Evolutionary conservation across 35 echinoderm and acorn worm genomes (phyloP), one percentile per base, ranked within the genome.

Genomic region (Acanthaster planci): DNA sequence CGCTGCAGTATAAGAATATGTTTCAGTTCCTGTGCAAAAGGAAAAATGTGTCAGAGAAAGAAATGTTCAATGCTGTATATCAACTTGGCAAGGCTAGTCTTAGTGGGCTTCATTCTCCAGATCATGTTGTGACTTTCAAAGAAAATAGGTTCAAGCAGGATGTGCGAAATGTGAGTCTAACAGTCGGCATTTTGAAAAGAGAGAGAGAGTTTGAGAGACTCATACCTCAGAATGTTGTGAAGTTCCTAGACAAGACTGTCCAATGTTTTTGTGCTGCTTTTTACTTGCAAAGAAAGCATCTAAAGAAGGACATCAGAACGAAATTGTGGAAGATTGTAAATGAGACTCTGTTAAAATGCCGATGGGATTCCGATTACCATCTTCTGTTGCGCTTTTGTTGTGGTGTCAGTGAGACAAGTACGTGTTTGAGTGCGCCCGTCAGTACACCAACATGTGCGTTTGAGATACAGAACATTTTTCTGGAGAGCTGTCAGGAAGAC

Each of bases 321-420:
- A 22, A 67, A 32, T 67, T 67, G 15, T 22, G 27, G 31, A 67
- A 8, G 21, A 32, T 67, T 22, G 15, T 67, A 9, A 32, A 67
- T 67, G 31, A 67, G 22, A 67, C 27, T 47, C 22, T 72, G 64
- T 31, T 2, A 72, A 23, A 72, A 2, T 0, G 64, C 30, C 3
- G 21, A 7, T 1, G 30, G 15, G 9, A 26, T 2, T 72, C 30
- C 10, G 64, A 72, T 19, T 72, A 72, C 23, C 5, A 27, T 35
- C 64, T n/a, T n/a, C n/a, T n/a, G n/a, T n/a, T 72, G 2, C 58
- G 37, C 31, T 72, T 72, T 72, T 35, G 64, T 72, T 72, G 64
- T 72, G 64, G 64, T 35, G 64, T 27, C 64, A 72, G 30, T 72
- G 10, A 72, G 64, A 1, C 26, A n/a, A n/a, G n/a, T n/a, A n/a